phyloP scores from a whole-genome alignment of 35 echinoderm and acorn worm species.

The Strongylocentrotus purpuratus region DNA sequence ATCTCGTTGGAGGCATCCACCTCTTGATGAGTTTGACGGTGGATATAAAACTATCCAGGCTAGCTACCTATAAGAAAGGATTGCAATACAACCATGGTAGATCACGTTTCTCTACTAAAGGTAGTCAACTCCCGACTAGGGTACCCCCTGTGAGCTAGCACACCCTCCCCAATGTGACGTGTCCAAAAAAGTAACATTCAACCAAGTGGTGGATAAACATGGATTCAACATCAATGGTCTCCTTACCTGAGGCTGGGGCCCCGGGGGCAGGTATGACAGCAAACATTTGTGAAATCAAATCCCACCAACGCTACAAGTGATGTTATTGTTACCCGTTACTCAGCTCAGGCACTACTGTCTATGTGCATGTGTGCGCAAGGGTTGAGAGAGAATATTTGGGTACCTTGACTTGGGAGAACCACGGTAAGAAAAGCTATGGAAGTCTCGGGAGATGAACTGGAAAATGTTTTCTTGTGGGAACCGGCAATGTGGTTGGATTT shows the following conservation, averaged over 20 bases:
- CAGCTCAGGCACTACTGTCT: not conserved
- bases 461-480: not conserved
- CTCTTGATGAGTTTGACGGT: not conserved
- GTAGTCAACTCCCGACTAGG: not conserved
- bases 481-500: not conserved
- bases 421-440: not conserved
- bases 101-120: not conserved
- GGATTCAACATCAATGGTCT: not conserved
- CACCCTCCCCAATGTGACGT: not conserved
- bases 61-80: not conserved
- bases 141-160: not conserved
- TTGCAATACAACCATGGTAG: not conserved
- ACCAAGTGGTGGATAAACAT: not conserved
- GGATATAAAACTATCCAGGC: not conserved
- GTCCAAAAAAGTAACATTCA: not conserved
- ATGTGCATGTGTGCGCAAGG: not conserved
- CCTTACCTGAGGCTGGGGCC: not conserved
- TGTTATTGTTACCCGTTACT: constrained; percentile 28
- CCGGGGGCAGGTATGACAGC: not conserved
- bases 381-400: not conserved
- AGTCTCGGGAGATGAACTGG: not conserved
- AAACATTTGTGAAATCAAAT: constrained; percentile 16
- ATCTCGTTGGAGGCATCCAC: not conserved
- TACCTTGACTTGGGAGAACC: not conserved
- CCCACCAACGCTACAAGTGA: not conserved